Evolutionary conservation across 2,888 invertebrate species (phyloP).

Genomic region (Nomada ferruginata): DNA sequence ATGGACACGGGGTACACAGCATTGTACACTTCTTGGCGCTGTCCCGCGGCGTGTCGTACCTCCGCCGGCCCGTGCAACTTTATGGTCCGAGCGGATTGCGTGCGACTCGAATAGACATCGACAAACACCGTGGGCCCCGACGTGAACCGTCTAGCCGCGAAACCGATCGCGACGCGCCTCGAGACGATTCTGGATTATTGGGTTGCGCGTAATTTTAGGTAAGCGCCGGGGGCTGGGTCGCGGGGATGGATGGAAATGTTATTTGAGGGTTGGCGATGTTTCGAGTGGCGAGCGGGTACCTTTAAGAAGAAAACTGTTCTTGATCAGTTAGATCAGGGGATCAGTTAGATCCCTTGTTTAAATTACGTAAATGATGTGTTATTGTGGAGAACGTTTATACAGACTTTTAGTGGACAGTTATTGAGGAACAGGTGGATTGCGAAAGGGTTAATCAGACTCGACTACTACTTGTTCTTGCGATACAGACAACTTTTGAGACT

Average conservation of each 20-base stretch:
- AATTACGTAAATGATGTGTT: too few relatives aligned
- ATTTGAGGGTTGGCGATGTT: too few relatives aligned
- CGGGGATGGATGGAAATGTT: neutral
- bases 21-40: slow-evolving; percentile 80
- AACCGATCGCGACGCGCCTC: neutral
- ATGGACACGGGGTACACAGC: slow-evolving; percentile 75
- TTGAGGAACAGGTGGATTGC: too few relatives aligned
- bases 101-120: slow-evolving; percentile 74
- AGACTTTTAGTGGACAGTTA: too few relatives aligned
- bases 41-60: slow-evolving; percentile 79
- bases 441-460: too few relatives aligned
- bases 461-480: too few relatives aligned
- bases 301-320: too few relatives aligned
- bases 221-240: neutral
- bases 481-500: too few relatives aligned
- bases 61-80: slow-evolving; percentile 74
- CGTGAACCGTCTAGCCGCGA: slow-evolving; percentile 33
- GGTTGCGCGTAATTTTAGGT: slow-evolving; percentile 8
- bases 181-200: slow-evolving; percentile 14
- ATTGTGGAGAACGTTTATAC: too few relatives aligned
- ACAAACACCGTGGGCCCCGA: neutral
- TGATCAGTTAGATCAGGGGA: too few relatives aligned
- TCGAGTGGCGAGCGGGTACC: too few relatives aligned
- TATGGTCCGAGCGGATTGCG: slow-evolving; percentile 77
- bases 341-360: too few relatives aligned